Conservation (phyloP, 2,113 vertebrate species). For the Excalfactoria chinensis region DNA sequence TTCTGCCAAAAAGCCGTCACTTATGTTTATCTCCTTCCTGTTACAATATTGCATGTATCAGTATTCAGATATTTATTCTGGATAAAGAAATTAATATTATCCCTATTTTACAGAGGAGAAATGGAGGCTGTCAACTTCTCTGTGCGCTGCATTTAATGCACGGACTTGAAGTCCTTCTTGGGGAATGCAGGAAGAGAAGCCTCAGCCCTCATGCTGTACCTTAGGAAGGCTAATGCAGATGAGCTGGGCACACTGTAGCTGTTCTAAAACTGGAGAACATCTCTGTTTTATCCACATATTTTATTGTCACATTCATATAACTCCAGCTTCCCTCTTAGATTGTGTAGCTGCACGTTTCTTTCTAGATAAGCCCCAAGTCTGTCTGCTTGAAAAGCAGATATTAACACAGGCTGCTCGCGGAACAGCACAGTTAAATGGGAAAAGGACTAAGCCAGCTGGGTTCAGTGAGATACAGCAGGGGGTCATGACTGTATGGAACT, state of each 20-base stretch:
- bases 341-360: neutral
- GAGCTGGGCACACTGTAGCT: neutral
- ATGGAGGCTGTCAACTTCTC: neutral
- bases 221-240: neutral
- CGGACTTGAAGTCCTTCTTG: neutral
- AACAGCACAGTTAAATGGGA: neutral
- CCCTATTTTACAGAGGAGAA: neutral
- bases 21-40: neutral
- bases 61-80: neutral
- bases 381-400: neutral
- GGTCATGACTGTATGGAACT: neutral
- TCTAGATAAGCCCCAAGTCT: neutral
- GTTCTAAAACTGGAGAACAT: neutral
- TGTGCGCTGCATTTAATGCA: neutral
- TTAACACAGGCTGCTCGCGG: neutral
- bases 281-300: neutral
- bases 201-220: neutral
- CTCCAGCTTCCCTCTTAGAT: neutral
- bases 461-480: neutral
- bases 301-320: neutral
- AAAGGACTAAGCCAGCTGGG: accelerated
- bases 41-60: neutral
- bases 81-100: neutral
- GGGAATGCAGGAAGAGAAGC: neutral
- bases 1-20: neutral